Percentiles rank a stretch among this genome's conserved stretches.
These are phyloP conservation scores for Spisula subtruncata DNA, from an alignment of 2,888 invertebrate genomes.

Conservation along the genomic window DNA sequence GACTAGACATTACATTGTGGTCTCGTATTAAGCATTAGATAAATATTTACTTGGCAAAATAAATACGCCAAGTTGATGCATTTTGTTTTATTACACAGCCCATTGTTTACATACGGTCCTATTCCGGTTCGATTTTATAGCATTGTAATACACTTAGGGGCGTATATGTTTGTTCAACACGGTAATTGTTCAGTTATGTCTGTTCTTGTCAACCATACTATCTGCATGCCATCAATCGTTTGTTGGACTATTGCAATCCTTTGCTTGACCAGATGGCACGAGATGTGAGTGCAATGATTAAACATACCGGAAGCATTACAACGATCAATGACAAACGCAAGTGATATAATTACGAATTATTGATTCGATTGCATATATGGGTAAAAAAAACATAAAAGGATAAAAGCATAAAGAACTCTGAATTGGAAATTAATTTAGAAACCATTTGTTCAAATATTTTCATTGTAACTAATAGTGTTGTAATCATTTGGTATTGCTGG, in stretches of 20 bases:
- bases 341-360: no score
- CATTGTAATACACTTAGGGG: background rate
- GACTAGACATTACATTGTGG: background rate
- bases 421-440: no score
- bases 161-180: background rate
- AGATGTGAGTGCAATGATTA: no score
- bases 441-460: no score
- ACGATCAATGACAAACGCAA: no score
- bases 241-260: background rate
- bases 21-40: background rate
- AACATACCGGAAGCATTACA: no score
- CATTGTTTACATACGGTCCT: background rate
- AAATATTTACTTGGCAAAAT: slow-evolving; percentile 17
- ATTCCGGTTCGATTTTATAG: background rate
- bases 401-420: no score
- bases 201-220: background rate
- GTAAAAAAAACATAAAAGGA: no score
- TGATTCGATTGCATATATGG: no score
- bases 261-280: background rate
- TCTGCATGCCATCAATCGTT: background rate
- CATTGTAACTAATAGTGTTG: no score
- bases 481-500: no score
- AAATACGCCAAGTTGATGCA: background rate
- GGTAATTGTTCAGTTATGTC: background rate
- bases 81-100: background rate